These are phyloP conservation scores for Andrena trimmerana DNA, from an alignment of 2,888 invertebrate species.

Conservation along the genomic window DNA sequence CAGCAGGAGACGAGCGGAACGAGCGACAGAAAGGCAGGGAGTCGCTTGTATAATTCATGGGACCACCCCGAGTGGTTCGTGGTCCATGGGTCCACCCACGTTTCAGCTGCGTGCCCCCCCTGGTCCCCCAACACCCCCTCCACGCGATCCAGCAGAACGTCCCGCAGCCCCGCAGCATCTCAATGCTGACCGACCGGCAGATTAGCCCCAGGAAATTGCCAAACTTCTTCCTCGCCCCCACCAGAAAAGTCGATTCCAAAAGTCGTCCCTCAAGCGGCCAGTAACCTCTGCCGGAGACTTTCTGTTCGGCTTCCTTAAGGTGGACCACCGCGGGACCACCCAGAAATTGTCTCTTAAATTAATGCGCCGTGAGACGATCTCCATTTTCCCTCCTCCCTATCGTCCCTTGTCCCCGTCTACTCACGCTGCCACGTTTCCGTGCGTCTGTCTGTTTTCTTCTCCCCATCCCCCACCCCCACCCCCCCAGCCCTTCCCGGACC, in stretches of 20 bases:
- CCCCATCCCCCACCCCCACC: neutral
- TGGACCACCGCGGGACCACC: slow-evolving; percentile 63
- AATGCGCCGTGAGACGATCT: slow-evolving; percentile 71
- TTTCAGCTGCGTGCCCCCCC: slow-evolving; percentile 45
- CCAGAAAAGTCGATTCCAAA: slow-evolving; percentile 82
- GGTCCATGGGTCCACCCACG: slow-evolving; percentile 75
- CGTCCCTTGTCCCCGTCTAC: neutral
- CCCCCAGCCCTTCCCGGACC: no score
- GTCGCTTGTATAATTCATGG: slow-evolving; percentile 84
- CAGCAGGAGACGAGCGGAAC: slow-evolving; percentile 31
- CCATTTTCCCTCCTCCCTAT: neutral
- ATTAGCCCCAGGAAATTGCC: slow-evolving; percentile 85
- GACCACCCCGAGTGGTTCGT: slow-evolving; percentile 77
- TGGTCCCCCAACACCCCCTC: slow-evolving; percentile 54
- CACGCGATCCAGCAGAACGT: neutral
- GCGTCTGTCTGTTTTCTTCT: slow-evolving; percentile 16
- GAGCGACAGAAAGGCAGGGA: slow-evolving; percentile 43
- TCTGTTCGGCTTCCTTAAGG: slow-evolving; percentile 50
- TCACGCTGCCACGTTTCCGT: neutral
- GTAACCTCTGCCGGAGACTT: slow-evolving; percentile 51
- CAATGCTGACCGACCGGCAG: slow-evolving; percentile 84
- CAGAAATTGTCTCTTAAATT: slow-evolving; percentile 79
- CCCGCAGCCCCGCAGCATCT: slow-evolving; percentile 80
- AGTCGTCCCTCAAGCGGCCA: slow-evolving; percentile 81
- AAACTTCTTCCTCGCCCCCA: slow-evolving; percentile 82